Percentiles rank a stretch among this genome's conserved stretches.
Conservation (phyloP, 92 coral and sea anemone species). For the Palythoa caribaeorum region DNA sequence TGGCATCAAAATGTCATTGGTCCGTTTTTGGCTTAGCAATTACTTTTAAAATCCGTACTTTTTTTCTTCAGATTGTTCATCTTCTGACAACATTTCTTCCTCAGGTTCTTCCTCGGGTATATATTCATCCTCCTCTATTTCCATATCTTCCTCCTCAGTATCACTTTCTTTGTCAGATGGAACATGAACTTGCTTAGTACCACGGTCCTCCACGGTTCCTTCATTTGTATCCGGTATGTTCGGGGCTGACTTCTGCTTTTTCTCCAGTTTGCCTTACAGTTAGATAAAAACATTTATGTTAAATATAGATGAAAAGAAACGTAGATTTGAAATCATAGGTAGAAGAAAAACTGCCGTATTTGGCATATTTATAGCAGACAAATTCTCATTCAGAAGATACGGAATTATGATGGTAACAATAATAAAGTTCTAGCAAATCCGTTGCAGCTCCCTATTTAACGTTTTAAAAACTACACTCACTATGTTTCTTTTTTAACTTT, state of each 20-base stretch:
- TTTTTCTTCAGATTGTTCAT: background rate
- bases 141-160: slow-evolving; percentile 8
- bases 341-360: background rate
- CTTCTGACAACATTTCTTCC: slow-evolving; percentile 7
- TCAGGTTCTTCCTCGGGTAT: slow-evolving; percentile 14
- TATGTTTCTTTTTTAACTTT: background rate
- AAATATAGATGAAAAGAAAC: slow-evolving; percentile 2
- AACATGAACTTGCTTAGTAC: background rate
- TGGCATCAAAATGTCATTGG: background rate
- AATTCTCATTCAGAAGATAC: background rate
- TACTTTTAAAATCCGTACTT: background rate
- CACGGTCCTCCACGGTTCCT: background rate
- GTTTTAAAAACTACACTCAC: background rate
- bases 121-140: background rate
- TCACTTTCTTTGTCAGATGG: background rate
- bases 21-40: background rate
- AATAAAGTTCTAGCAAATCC: background rate
- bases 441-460: background rate
- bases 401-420: background rate
- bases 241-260: background rate
- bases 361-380: background rate
- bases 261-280: background rate
- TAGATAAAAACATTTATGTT: background rate
- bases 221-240: background rate
- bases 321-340: background rate